Evolutionary conservation across 1,140 invertebrate genomes (phyloP).

Genomic region (Ceratosolen solmsi): DNA sequence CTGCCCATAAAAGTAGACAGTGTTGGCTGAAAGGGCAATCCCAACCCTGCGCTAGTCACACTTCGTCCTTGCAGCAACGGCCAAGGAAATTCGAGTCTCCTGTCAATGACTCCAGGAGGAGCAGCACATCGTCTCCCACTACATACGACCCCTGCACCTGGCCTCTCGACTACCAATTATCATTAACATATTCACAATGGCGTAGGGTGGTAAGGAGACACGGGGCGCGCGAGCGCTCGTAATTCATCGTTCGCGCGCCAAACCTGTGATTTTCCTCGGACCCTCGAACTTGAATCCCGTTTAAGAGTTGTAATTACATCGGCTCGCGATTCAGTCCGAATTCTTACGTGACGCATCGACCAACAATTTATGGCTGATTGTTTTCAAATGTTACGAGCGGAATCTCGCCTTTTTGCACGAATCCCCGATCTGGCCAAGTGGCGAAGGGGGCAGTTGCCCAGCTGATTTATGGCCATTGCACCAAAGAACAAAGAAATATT

Average conservation of each 20-base stretch:
- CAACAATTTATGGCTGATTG: slow-evolving; percentile 39
- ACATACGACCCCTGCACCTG: neutral
- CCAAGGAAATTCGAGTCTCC: neutral
- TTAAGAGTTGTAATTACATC: slow-evolving; percentile 35
- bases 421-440: neutral
- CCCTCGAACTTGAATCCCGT: slow-evolving; percentile 37
- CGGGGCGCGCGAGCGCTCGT: neutral
- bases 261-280: slow-evolving; percentile 37
- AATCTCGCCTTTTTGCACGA: slow-evolving; percentile 16
- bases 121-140: neutral
- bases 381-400: slow-evolving; percentile 24
- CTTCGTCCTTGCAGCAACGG: neutral
- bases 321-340: neutral
- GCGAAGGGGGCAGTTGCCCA: neutral
- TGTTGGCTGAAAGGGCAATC: neutral
- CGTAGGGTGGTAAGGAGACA: slow-evolving; percentile 13
- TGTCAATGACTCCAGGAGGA: neutral
- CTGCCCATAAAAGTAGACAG: neutral
- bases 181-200: slow-evolving; percentile 41
- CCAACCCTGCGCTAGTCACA: neutral
- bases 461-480: slow-evolving; percentile 7
- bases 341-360: slow-evolving; percentile 3
- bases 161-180: slow-evolving; percentile 19
- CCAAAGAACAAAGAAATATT: slow-evolving; percentile 29
- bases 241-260: slow-evolving; percentile 21